A percentile compares a stretch with the other conserved stretches of the same genome.
phyloP scores from a whole-genome alignment of 2,888 invertebrate species.

The Rambutsinella grinnellia region DNA sequence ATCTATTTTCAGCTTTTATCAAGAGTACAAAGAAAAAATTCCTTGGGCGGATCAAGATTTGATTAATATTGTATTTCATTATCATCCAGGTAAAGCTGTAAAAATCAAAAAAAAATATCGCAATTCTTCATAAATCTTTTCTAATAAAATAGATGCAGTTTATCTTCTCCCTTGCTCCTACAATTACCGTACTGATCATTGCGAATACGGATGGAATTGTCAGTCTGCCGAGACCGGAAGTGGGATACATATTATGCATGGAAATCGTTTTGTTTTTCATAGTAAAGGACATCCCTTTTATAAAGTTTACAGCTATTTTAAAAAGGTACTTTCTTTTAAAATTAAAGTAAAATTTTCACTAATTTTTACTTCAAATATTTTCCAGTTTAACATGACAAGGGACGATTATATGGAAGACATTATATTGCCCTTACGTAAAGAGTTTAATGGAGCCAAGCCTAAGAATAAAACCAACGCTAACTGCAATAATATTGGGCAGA shows the following conservation, averaged over 20 bases:
- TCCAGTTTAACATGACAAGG: too few species aligned
- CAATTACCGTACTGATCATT: constrained; percentile 96
- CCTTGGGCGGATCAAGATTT: constrained; percentile 99
- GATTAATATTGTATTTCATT: constrained; percentile 90
- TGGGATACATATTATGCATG: constrained; percentile 90
- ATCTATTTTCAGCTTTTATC: constrained; percentile 86
- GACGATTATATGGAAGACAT: too few species aligned
- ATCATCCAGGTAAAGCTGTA: constrained; percentile 83
- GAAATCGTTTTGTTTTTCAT: constrained; percentile 89
- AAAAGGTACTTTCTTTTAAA: too few species aligned
- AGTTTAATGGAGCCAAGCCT: too few species aligned
- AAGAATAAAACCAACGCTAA: too few species aligned
- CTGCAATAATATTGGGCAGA: too few species aligned
- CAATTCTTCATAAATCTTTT: constrained; percentile 5
- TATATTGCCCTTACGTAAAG: too few species aligned
- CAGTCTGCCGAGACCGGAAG: constrained; percentile 68
- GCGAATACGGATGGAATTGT: constrained; percentile 89
- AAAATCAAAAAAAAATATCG: too few species aligned
- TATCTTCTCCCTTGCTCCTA: constrained; percentile 86
- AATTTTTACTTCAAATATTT: too few species aligned
- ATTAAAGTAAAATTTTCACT: too few species aligned
- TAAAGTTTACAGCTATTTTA: constrained; percentile 77
- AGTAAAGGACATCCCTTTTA: constrained; percentile 87
- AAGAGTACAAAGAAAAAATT: constrained; percentile 86
- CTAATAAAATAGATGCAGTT: constrained; percentile 83